These are phyloP conservation scores for Micromussa lordhowensis DNA, from an alignment of 92 coral and sea anemone species.

Conservation along the genomic window DNA sequence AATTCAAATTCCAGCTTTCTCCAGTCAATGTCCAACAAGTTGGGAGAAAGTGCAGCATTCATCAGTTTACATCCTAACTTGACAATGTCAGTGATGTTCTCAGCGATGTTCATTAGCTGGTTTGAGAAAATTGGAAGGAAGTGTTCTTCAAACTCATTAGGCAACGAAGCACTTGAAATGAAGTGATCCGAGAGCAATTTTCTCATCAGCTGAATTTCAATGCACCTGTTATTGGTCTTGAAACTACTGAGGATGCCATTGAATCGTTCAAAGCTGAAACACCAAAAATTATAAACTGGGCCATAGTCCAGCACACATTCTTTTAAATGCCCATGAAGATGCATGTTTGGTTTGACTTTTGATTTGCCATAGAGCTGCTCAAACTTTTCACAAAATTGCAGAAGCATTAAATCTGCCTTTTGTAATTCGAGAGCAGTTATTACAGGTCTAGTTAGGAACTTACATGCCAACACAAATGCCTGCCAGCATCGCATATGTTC, in stretches of 20 bases:
- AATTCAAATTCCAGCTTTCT: slow-evolving; percentile 12
- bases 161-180: slow-evolving; percentile 12
- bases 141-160: slow-evolving; percentile 12
- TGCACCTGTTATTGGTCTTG: slow-evolving; percentile 67
- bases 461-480: slow-evolving; percentile 44
- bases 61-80: slow-evolving; percentile 18
- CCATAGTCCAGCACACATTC: too few relatives aligned
- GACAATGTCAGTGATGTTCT: slow-evolving; percentile 9
- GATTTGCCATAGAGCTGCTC: slow-evolving; percentile 45
- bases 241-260: slow-evolving; percentile 64
- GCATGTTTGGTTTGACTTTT: slow-evolving; percentile 72
- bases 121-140: background rate
- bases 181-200: slow-evolving; percentile 38
- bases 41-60: slow-evolving; percentile 4
- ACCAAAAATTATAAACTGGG: slow-evolving; percentile 69
- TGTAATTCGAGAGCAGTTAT: slow-evolving; percentile 36
- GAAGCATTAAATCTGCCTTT: slow-evolving; percentile 44
- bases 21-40: slow-evolving; percentile 23
- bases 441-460: slow-evolving; percentile 42
- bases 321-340: slow-evolving; percentile 68
- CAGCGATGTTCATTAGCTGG: slow-evolving; percentile 8
- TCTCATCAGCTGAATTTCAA: slow-evolving; percentile 79
- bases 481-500: slow-evolving; percentile 18
- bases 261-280: slow-evolving; percentile 72
- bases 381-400: slow-evolving; percentile 62